Evolutionary conservation across 2,113 vertebrate species (phyloP), one percentile per base, ranked within the genome.

Genomic region (Scomber japonicus): DNA sequence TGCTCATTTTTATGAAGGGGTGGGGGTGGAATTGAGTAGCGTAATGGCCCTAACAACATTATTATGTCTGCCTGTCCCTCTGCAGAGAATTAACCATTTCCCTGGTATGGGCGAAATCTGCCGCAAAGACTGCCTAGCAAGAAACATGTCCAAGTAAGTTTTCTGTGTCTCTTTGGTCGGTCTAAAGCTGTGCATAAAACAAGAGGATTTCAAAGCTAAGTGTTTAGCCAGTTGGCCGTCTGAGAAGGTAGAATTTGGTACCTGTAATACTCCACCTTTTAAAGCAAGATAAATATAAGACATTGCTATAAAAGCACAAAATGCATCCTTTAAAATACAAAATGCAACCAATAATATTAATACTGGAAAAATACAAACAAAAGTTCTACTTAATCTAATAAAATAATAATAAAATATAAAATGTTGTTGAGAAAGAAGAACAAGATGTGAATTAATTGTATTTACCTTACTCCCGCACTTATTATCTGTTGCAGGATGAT

Each of bases 21-120:
- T 44, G 83, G 90, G 80, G 84, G 82, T 90, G 91, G 81, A 93
- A 91, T 90, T 93, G 89, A 94, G 92, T 91, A 85, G 89, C 84
- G 72, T 91, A 92, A 93, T 93, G 86, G 86, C 81, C 89, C 80
- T 92, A 89, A 94, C 87, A 88, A 87, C 89, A 89, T 92, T 94
- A 94, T 95, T 95, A 91, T 89, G 80, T 93, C 93, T 95, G 84
- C 86, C 19, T 92, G 95, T 88, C 90, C 91, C 92, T 81, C 88
- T 89, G 91, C 91, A 99, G 98, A 97, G 98, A 94, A 99, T 99
- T 95, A 99, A 99, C 96, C 98, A 99, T 95, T 99, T 99, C 94
- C 98, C 98, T 85, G 98, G 98, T 94, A 99, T 99, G 98, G 98
- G 98, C 14, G 98, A 99, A 95, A 99, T 99, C 94, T 99, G 98